These are phyloP conservation scores for Drosophila virilis DNA, from an alignment of 1,140 invertebrate genomes.

Conservation along the genomic window DNA sequence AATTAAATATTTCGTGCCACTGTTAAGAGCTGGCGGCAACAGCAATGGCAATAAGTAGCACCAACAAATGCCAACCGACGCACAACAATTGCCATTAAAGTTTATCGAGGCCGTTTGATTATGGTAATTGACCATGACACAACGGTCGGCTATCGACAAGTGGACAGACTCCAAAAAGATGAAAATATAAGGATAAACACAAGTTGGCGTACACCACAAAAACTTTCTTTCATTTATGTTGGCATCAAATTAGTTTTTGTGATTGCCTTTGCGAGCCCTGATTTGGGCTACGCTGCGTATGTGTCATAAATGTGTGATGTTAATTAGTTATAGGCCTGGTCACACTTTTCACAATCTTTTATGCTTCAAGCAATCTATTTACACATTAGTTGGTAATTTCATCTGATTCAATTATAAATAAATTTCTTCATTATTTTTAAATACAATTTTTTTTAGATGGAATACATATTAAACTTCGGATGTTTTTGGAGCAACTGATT, in stretches of 20 bases:
- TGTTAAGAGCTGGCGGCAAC: constrained; percentile 42
- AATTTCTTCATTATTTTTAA: too few relatives aligned
- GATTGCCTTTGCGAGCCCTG: not conserved
- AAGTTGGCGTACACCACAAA: not conserved
- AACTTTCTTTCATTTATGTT: constrained; percentile 6
- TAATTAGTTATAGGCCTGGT: too few relatives aligned
- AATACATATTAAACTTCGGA: too few relatives aligned
- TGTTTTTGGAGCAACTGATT: too few relatives aligned
- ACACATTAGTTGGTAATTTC: too few relatives aligned
- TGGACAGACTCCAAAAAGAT: constrained; percentile 14
- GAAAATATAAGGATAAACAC: too few relatives aligned
- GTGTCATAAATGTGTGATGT: not conserved
- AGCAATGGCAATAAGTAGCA: constrained; percentile 22
- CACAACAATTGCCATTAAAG: constrained; percentile 67
- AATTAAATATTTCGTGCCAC: constrained; percentile 69
- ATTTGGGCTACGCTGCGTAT: constrained; percentile 26
- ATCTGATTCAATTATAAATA: too few relatives aligned
- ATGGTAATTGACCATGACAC: constrained; percentile 61
- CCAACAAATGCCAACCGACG: constrained; percentile 39
- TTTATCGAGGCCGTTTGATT: constrained; percentile 61
- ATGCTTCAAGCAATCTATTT: too few relatives aligned
- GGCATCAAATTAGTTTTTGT: constrained; percentile 3
- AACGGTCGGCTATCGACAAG: constrained; percentile 16
- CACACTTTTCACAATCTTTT: too few relatives aligned
- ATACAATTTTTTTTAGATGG: too few relatives aligned